These are phyloP conservation scores for Drosophila prolongata DNA, from an alignment of 2,888 invertebrate genomes.

Conservation along the genomic window DNA sequence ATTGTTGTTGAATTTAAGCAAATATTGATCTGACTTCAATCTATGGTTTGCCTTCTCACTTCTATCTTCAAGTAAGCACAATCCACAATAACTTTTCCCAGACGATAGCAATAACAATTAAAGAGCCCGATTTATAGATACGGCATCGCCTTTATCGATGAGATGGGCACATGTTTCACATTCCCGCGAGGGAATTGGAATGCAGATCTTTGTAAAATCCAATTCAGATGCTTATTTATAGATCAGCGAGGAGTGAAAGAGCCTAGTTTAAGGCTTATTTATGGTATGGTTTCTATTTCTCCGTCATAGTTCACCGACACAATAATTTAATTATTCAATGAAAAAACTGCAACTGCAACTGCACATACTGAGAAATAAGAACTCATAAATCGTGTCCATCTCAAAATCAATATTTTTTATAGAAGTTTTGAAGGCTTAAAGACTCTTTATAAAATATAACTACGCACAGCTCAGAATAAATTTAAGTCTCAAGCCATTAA, in stretches of 20 bases:
- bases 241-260: constrained; percentile 16
- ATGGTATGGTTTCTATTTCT: constrained; percentile 12
- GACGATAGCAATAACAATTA: constrained; percentile 35
- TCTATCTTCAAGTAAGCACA: not conserved
- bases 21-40: constrained; percentile 11
- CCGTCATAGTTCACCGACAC: constrained; percentile 2
- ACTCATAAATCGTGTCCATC: constrained; percentile 12
- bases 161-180: constrained; percentile 39
- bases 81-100: constrained; percentile 11
- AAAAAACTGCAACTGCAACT: not conserved
- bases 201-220: constrained; percentile 9
- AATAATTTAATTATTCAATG: constrained; percentile 3
- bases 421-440: not conserved
- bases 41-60: not conserved
- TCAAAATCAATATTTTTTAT: not conserved
- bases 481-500: constrained; percentile 3
- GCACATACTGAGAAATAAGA: constrained; percentile 32
- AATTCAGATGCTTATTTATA: constrained; percentile 33
- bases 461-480: not conserved
- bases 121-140: constrained; percentile 25
- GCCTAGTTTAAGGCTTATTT: constrained; percentile 37
- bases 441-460: constrained; percentile 6
- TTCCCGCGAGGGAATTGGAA: constrained; percentile 22
- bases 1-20: constrained; percentile 16
- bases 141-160: constrained; percentile 29